These are phyloP conservation scores for Diuraphis noxia DNA, from an alignment of 1,140 invertebrate genomes.

Conservation along the genomic window DNA sequence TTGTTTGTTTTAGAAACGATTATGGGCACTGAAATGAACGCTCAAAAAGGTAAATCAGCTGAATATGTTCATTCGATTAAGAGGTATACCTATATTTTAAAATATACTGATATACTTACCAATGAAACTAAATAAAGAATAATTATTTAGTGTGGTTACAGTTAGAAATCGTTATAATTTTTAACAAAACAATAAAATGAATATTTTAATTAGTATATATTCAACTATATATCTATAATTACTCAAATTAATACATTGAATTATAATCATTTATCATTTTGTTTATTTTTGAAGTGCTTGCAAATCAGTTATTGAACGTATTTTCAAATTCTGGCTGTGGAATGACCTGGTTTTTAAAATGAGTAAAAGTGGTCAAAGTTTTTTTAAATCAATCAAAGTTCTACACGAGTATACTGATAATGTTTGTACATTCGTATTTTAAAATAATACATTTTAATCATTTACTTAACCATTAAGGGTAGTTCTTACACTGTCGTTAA, in stretches of 20 bases:
- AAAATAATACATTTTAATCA: neutral
- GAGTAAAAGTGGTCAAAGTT: constrained; percentile 59
- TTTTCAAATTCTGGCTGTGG: constrained; percentile 54
- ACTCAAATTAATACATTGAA: neutral
- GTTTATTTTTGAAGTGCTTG: constrained; percentile 51
- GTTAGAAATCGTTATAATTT: no score
- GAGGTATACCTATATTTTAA: neutral
- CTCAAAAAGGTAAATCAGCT: constrained; percentile 55
- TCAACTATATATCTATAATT: neutral
- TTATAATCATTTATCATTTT: neutral
- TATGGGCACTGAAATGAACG: constrained; percentile 56
- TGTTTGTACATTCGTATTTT: constrained; percentile 55
- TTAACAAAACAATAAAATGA: no score
- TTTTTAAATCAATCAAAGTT: constrained; percentile 65
- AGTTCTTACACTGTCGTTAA: no score
- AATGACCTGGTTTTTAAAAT: constrained; percentile 56
- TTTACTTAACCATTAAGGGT: neutral
- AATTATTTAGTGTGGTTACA: no score
- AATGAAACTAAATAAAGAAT: no score
- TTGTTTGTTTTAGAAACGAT: constrained; percentile 57
- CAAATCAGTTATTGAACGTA: constrained; percentile 46
- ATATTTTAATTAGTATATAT: no score
- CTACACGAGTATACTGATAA: constrained; percentile 71
- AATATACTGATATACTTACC: no score
- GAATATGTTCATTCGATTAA: constrained; percentile 56